Conservation (phyloP, 35 echinoderm and acorn worm genomes). For the Eucidaris tribuloides region DNA sequence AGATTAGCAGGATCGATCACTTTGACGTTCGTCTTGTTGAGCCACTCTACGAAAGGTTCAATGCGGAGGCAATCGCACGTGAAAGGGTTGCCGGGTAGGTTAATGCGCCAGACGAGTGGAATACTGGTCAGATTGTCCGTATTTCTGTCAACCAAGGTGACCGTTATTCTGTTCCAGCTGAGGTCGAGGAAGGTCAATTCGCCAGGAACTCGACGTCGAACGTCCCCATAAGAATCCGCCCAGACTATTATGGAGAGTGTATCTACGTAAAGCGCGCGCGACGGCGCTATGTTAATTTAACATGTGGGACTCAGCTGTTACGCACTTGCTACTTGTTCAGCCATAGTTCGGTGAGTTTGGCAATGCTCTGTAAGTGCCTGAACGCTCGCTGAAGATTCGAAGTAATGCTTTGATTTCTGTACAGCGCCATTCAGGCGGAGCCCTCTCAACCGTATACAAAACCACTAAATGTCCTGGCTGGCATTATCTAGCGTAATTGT, state of each 20-base stretch:
- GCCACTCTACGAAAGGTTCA: constrained; percentile 19
- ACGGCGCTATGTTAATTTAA: background rate
- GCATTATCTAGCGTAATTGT: constrained; percentile 19
- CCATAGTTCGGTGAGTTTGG: background rate
- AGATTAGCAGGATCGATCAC: background rate
- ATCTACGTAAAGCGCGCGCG: background rate
- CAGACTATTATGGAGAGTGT: constrained; percentile 8
- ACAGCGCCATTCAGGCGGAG: constrained; percentile 24
- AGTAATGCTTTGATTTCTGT: background rate
- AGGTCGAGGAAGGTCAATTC: constrained; percentile 19
- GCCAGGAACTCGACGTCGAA: constrained; percentile 9
- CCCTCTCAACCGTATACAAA: background rate
- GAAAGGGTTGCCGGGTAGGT: constrained; percentile 31
- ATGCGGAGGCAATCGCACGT: constrained; percentile 37
- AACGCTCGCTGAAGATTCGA: constrained; percentile 1
- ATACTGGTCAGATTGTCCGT: background rate
- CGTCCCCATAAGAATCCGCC: background rate
- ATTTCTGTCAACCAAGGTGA: background rate
- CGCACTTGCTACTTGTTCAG: constrained; percentile 33
- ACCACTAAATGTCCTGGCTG: background rate
- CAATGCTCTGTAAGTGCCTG: background rate
- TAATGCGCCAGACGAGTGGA: background rate
- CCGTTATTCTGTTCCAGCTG: constrained; percentile 24
- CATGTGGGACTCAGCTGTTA: background rate
- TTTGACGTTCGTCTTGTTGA: constrained; percentile 3